Evolutionary conservation across 2,797 vertebrate genomes (phyloP), one percentile per base, ranked within the genome.

Genomic region (Setipinna tenuifilis): DNA sequence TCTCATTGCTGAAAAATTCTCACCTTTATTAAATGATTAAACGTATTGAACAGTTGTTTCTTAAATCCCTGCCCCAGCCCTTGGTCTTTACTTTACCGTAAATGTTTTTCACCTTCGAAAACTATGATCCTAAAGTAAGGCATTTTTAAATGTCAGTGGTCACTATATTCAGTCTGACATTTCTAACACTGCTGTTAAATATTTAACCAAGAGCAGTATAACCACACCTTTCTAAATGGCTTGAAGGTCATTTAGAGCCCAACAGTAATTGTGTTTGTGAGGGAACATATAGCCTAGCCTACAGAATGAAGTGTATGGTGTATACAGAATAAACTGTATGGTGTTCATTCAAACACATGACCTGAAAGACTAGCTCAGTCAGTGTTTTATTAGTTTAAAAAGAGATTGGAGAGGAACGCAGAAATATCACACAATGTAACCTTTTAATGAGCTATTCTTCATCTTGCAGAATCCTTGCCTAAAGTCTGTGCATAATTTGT

Each of bases 101-200:
- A 16, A 12, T 10, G 6, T 54, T 54, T 54, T 12, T 16, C 2
- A 31, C 65, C 5, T 5, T 31, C 28, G 6, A 28, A 14, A 35
- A 31, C 65, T 71, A 16, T 71, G 65, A 71, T 71, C 3, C 65
- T 71, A 71, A 71, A 71, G 65, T 35, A 25, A 71, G 31, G 16
- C 28, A 31, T 71, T 71, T 35, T 71, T 35, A 71, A 71, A 85
- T 62, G 23, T 80, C 25, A 82, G 82, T 80, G 50, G 85, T 35
- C 50, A 86, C 44, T 19, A 54, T 68, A 83, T 71, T 82, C 81
- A 84, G 85, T 75, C 58, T 68, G 89, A 88, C 85, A 88, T 86
- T 85, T 83, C 78, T 89, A 23, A 84, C 82, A 84, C 83, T 88
- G 62, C 68, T 58, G 17, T 84, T 81, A 25, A 71, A 88, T 83